Evolutionary conservation across 2,113 vertebrate species (phyloP).

Genomic region (Puma concolor): DNA sequence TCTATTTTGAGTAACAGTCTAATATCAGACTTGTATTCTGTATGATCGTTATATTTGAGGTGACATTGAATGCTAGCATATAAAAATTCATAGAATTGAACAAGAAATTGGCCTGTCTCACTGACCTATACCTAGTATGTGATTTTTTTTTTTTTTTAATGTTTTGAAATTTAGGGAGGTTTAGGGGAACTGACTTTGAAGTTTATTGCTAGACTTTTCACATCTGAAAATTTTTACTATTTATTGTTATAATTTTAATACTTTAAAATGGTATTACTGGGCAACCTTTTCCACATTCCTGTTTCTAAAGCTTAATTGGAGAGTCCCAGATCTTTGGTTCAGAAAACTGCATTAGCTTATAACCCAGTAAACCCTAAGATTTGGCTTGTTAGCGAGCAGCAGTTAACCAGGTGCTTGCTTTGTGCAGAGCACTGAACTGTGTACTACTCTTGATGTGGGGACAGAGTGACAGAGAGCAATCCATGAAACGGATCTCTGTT

Average conservation of each 20-base stretch:
- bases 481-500: slow-evolving; percentile 22
- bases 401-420: neutral
- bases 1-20: slow-evolving; percentile 45
- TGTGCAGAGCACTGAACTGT: neutral
- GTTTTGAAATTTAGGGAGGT: slow-evolving; percentile 47
- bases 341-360: slow-evolving; percentile 35
- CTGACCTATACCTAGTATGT: neutral
- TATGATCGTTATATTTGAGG: slow-evolving; percentile 1
- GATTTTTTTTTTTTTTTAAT: slow-evolving; percentile 28
- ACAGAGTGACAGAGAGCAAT: neutral
- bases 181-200: neutral
- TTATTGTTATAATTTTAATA: slow-evolving; percentile 21
- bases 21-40: slow-evolving; percentile 23
- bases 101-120: slow-evolving; percentile 41
- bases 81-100: slow-evolving; percentile 19
- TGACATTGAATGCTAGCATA: slow-evolving; percentile 14
- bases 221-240: neutral
- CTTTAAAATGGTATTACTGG: neutral
- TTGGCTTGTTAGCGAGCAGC: neutral
- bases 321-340: slow-evolving; percentile 33
- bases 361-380: neutral
- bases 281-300: neutral
- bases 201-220: slow-evolving; percentile 34
- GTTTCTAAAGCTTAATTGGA: slow-evolving; percentile 30
- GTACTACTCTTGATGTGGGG: neutral